Conservation (phyloP, 2,797 vertebrate genomes). For the Gila robusta region DNA sequence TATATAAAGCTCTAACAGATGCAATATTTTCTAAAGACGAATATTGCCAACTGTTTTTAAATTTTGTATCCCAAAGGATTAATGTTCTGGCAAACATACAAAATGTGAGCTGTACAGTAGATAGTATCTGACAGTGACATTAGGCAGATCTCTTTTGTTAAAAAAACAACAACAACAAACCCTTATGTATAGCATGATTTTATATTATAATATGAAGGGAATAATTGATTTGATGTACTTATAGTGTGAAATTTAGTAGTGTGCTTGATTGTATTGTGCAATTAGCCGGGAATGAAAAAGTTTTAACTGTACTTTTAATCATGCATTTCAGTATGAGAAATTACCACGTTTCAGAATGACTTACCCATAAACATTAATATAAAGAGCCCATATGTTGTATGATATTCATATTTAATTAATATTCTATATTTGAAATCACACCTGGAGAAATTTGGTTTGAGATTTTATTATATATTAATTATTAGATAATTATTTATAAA, state of each 20-base stretch:
- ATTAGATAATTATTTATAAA: no score
- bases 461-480: no score
- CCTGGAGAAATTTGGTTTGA: background rate
- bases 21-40: slow-evolving; percentile 21
- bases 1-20: slow-evolving; percentile 4
- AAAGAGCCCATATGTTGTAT: background rate
- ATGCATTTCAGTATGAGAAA: background rate
- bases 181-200: background rate
- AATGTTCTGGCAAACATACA: background rate
- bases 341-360: background rate
- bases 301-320: background rate
- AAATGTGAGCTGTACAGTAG: slow-evolving; percentile 7
- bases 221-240: background rate
- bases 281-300: no score
- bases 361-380: background rate
- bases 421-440: background rate
- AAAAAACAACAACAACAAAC: background rate
- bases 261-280: no score
- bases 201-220: background rate
- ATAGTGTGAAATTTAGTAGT: no score
- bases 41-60: background rate
- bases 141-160: background rate
- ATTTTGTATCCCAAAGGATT: background rate
- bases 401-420: background rate
- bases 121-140: background rate